phyloP scores from a whole-genome alignment of 2,797 vertebrate species.

The Xerus rutilus region DNA sequence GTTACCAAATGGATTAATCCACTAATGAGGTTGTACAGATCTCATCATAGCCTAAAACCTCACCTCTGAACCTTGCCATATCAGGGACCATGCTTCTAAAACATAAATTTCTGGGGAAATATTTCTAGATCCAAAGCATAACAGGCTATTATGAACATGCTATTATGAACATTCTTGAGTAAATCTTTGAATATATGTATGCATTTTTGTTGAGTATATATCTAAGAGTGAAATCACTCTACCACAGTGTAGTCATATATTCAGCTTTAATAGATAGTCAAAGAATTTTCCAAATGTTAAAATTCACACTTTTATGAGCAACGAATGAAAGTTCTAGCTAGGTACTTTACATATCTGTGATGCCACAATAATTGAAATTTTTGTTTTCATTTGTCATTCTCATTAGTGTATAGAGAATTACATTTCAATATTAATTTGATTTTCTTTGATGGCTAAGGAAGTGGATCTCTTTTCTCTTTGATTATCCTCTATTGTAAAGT shows the following conservation, averaged over 20 bases:
- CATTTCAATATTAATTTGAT: background rate
- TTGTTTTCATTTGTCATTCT: constrained; percentile 19
- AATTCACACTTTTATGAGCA: background rate
- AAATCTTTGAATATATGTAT: background rate
- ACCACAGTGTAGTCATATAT: background rate
- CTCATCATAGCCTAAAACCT: too few species aligned
- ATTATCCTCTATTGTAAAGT: background rate
- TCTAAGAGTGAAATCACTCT: constrained; percentile 10
- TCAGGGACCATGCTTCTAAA: too few species aligned
- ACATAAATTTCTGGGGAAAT: too few species aligned
- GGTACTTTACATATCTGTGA: background rate
- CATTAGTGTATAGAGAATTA: background rate
- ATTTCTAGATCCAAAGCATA: too few species aligned
- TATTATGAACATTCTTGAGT: constrained; percentile 1
- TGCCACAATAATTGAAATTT: background rate
- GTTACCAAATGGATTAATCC: too few species aligned
- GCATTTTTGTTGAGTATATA: background rate
- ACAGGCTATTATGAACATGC: background rate
- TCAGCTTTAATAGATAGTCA: background rate
- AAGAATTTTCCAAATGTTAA: constrained; percentile 12
- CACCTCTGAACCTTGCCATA: too few species aligned
- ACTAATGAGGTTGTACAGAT: too few species aligned
- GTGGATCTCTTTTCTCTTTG: background rate
- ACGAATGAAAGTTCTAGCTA: background rate
- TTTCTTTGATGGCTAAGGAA: background rate